phyloP scores from a whole-genome alignment of 2,888 invertebrate genomes.

The Cataglyphis cursor region DNA sequence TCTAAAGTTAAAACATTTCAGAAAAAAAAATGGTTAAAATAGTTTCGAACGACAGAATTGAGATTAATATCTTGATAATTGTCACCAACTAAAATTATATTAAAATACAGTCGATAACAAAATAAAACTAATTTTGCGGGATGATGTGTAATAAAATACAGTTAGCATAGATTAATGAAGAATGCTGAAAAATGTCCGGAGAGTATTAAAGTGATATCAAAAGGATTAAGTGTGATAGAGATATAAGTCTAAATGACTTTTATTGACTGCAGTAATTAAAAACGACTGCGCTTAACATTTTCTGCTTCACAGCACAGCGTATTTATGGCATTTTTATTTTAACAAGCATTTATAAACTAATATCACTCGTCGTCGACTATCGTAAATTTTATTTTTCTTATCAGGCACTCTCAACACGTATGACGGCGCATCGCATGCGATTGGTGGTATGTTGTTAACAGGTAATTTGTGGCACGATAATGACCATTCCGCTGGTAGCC shows the following conservation, averaged over 20 bases:
- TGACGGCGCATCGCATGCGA: slow-evolving; percentile 18
- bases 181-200: neutral
- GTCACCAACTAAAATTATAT: neutral
- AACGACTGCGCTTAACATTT: neutral
- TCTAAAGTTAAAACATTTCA: neutral
- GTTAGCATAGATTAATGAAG: neutral
- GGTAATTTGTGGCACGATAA: slow-evolving; percentile 58
- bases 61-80: neutral
- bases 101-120: neutral
- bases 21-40: neutral
- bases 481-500: slow-evolving; percentile 48
- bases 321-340: slow-evolving; percentile 8
- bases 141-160: neutral
- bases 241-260: neutral
- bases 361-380: neutral
- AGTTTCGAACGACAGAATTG: neutral
- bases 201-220: neutral
- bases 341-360: slow-evolving; percentile 5
- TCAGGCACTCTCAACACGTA: slow-evolving; percentile 8
- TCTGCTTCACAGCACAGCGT: neutral
- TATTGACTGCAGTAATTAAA: neutral
- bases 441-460: slow-evolving; percentile 53
- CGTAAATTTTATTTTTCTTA: slow-evolving; percentile 34
- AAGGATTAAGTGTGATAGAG: neutral
- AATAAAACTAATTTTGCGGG: neutral